A percentile compares a stretch with the other conserved stretches of the same genome.
phyloP scores from a whole-genome alignment of 2,888 invertebrate species.

The Ceratothoa steindachneri region DNA sequence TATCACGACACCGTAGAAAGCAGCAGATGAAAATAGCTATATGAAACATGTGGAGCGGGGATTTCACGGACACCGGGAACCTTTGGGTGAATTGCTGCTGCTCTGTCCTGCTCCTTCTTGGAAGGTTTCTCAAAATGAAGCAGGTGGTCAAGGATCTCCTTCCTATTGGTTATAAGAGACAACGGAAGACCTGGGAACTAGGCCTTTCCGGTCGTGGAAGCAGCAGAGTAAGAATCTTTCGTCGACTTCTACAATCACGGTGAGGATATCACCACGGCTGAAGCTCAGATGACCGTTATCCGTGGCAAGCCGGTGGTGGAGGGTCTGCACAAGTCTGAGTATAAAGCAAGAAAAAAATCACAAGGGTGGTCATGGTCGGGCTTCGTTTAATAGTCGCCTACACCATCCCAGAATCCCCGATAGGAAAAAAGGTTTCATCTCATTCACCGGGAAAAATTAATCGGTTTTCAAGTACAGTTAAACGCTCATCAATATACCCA shows the following conservation, averaged over 20 bases:
- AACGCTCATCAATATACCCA: too few relatives aligned
- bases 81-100: background rate
- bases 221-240: constrained; percentile 69
- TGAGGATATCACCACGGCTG: constrained; percentile 69
- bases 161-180: constrained; percentile 31
- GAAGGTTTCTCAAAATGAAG: background rate
- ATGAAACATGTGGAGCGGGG: background rate
- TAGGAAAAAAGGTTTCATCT: too few relatives aligned
- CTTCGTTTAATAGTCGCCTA: too few relatives aligned
- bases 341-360: background rate
- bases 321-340: constrained; percentile 66
- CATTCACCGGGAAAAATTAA: too few relatives aligned
- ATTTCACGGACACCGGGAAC: background rate
- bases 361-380: too few relatives aligned
- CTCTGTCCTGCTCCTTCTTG: background rate
- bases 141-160: background rate
- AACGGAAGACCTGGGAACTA: constrained; percentile 59
- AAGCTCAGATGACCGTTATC: constrained; percentile 73
- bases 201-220: constrained; percentile 69
- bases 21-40: background rate
- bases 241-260: constrained; percentile 70
- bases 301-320: constrained; percentile 70
- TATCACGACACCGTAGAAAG: background rate
- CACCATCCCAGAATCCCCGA: too few relatives aligned
- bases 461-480: too few relatives aligned